Percentiles rank a stretch among this genome's conserved stretches.
Conservation (phyloP, 2,888 invertebrate genomes). For the Thecophora atra region DNA sequence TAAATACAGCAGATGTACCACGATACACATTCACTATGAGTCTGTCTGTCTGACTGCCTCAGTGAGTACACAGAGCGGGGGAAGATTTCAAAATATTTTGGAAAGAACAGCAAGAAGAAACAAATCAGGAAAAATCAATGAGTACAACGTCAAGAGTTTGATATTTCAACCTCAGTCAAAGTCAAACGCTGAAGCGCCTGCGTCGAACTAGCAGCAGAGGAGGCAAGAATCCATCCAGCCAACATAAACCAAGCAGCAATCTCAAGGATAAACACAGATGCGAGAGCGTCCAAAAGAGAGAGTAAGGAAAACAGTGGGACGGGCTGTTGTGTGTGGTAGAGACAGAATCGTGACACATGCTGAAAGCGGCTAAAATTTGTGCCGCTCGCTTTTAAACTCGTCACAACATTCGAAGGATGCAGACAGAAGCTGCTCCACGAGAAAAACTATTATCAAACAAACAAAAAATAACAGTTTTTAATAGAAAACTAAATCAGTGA, state of each 20-base stretch:
- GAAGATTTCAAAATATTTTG: too few relatives aligned
- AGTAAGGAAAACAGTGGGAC: not conserved
- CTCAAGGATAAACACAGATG: not conserved
- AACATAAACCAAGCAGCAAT: not conserved
- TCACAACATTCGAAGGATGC: slow-evolving; percentile 28
- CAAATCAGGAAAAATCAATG: slow-evolving; percentile 12
- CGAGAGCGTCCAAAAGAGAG: not conserved
- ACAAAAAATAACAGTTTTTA: not conserved
- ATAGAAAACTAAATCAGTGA: not conserved
- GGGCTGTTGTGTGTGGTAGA: too few relatives aligned
- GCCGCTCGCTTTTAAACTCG: slow-evolving; percentile 18
- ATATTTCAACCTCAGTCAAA: slow-evolving; percentile 32
- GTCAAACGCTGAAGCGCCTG: slow-evolving; percentile 30
- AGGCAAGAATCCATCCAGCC: not conserved
- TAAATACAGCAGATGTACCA: too few relatives aligned
- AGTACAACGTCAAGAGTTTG: slow-evolving; percentile 15
- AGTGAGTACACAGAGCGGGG: too few relatives aligned
- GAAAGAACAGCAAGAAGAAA: not conserved
- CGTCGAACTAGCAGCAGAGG: not conserved
- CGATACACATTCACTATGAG: too few relatives aligned
- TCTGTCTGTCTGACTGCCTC: too few relatives aligned
- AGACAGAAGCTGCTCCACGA: not conserved
- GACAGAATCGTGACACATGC: not conserved
- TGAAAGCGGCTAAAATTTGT: not conserved
- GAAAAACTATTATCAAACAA: not conserved